Percentiles rank a stretch among this genome's conserved stretches.
These are phyloP conservation scores for Plusia festucae DNA, from an alignment of 2,888 invertebrate species.

Conservation along the genomic window DNA sequence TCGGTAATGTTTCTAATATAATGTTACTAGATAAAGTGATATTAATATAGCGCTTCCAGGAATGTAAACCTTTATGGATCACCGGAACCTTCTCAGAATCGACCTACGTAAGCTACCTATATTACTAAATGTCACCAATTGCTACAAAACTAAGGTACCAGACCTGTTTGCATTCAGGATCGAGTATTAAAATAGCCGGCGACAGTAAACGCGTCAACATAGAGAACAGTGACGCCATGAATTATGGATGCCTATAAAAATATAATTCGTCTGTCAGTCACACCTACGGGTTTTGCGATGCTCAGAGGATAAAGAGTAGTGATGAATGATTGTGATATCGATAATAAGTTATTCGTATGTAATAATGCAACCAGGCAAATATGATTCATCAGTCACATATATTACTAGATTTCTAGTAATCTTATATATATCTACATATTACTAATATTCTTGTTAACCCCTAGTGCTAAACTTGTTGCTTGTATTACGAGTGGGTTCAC, in stretches of 20 bases:
- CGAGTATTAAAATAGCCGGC: neutral
- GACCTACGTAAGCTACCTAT: neutral
- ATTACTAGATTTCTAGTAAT: no score
- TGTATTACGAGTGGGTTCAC: no score
- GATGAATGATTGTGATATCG: neutral
- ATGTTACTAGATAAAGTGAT: neutral
- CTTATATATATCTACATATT: no score
- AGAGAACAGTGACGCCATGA: neutral
- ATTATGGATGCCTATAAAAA: conserved; percentile 3
- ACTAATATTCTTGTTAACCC: no score
- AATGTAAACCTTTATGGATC: neutral
- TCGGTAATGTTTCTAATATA: neutral
- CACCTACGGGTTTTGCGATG: neutral
- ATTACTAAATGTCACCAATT: neutral
- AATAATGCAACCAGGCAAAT: neutral
- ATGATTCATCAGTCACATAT: no score
- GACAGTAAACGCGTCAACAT: conserved; percentile 1
- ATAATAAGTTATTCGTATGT: neutral
- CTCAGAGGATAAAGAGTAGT: neutral
- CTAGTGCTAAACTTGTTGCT: no score
- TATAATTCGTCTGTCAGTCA: conserved; percentile 5
- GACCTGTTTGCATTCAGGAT: neutral
- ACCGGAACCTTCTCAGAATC: neutral
- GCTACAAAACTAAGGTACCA: neutral
- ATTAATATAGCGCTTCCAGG: neutral